Base-by-base conservation (phyloP, 2,888 invertebrate genomes). In the Tipula unca region DNA sequence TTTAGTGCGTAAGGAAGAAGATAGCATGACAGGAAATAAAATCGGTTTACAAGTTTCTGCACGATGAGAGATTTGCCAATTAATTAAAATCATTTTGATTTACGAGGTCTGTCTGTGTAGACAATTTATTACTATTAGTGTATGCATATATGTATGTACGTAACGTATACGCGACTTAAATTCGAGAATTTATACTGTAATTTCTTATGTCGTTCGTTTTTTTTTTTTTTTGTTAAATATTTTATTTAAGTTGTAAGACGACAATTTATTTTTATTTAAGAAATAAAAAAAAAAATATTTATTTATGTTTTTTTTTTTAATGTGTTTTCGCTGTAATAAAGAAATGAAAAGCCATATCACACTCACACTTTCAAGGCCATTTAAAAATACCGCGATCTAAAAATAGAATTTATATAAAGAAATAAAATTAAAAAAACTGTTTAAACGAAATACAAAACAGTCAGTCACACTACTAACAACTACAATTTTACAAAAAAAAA, bases 301-400 rank as follows among this genome's bases (percentile, higher is more conserved):
- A 32, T 84, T 35, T 84, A 84, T 82, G 32, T 29, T 82, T 29
- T 82, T n/a, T 29, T 14, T 82, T 14, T 82, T 29, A 29, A 82
- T 82, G 32, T 82, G 29, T 29, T 36, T 69, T 69, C n/a, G 69
- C 25, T 69, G 69, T 69, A 84, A 84, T 36, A 84, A 84, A 35
- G 35, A 84, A 36, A 36, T 84, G 25, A 84, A 84, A 85, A 42
- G 20, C 36, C 36, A 85, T 39, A 85, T 85, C 39, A 36, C 85
- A 85, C 85, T 39, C 36, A 85, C 42, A 85, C 86, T 87, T 86
- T 88, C 89, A 89, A 89, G 89, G 89, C 87, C 89, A 89, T 89
- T 89, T 89, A 89, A 88, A 89, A 89, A 89, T 89, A 89, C 87
- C 87, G 86, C 85, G 86, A 87, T 88, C 89, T 89, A 89, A 89